phyloP scores from a whole-genome alignment of 1,140 invertebrate genomes.

The Hycleus cichorii region DNA sequence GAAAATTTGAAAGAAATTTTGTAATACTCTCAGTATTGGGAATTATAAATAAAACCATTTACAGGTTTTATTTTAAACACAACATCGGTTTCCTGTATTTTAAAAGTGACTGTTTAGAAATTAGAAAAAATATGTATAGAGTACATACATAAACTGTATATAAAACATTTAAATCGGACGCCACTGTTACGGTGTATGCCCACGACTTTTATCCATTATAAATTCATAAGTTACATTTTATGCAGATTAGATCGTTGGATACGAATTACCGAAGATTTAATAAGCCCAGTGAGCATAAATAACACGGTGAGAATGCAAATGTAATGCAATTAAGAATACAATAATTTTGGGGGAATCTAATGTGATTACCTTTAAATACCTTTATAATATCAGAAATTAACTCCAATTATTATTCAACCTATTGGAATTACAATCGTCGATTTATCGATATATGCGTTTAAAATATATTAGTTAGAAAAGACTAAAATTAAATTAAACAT shows the following conservation, averaged over 20 bases:
- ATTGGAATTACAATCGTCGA: background rate
- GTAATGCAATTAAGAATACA: slow-evolving; percentile 12
- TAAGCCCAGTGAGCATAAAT: slow-evolving; percentile 15
- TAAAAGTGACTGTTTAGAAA: too few relatives aligned
- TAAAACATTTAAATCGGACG: too few relatives aligned
- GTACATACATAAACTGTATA: too few relatives aligned
- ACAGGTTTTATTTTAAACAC: too few relatives aligned
- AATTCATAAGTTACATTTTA: slow-evolving; percentile 16
- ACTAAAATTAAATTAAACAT: too few relatives aligned
- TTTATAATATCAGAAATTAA: slow-evolving; percentile 3
- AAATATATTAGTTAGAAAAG: too few relatives aligned
- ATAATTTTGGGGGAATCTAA: slow-evolving; percentile 5
- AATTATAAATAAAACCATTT: too few relatives aligned
- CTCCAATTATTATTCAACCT: background rate
- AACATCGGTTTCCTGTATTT: too few relatives aligned
- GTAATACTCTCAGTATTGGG: too few relatives aligned
- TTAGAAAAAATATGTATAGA: too few relatives aligned
- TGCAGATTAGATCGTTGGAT: slow-evolving; percentile 13
- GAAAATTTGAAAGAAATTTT: too few relatives aligned
- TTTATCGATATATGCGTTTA: too few relatives aligned
- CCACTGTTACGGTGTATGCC: slow-evolving; percentile 9
- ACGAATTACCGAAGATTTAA: slow-evolving; percentile 15
- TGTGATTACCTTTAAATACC: slow-evolving; percentile 5
- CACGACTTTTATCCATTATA: slow-evolving; percentile 10
- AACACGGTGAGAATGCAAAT: slow-evolving; percentile 13